phyloP scores from a whole-genome alignment of 2,797 vertebrate genomes.

The Sternarchorhynchus goeldii region DNA sequence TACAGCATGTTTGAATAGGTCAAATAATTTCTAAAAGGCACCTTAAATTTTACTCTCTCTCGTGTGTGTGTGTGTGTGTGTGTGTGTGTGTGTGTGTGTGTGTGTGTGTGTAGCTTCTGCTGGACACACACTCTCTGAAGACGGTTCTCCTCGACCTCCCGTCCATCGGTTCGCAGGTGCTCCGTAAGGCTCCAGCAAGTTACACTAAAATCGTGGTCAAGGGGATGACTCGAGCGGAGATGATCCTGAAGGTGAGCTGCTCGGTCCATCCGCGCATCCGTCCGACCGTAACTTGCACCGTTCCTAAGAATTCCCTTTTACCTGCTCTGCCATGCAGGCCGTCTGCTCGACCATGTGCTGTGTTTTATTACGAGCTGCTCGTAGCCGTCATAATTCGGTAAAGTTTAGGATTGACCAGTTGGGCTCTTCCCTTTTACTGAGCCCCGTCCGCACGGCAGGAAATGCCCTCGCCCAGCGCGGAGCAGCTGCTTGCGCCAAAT shows the following conservation, averaged over 20 bases:
- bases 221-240: constrained; percentile 99
- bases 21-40: too few relatives aligned
- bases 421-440: constrained; percentile 65
- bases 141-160: constrained; percentile 94
- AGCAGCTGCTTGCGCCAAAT: constrained; percentile 24
- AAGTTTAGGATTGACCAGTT: constrained; percentile 47
- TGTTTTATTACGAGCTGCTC: constrained; percentile 67
- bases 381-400: constrained; percentile 56
- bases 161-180: constrained; percentile 96
- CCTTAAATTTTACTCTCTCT: neutral
- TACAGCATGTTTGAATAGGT: too few relatives aligned
- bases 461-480: constrained; percentile 20
- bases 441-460: constrained; percentile 51
- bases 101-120: constrained; percentile 80
- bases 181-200: constrained; percentile 96
- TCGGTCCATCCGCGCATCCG: neutral
- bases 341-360: constrained; percentile 45
- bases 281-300: neutral
- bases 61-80: neutral
- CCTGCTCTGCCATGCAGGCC: constrained; percentile 14
- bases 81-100: neutral
- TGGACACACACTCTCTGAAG: constrained; percentile 98
- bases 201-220: constrained; percentile 99
- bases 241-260: constrained; percentile 95
- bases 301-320: constrained; percentile 30